Percentiles rank a stretch among this genome's conserved stretches.
Conservation (phyloP, 2,113 vertebrate species). For the Gallinago media region DNA sequence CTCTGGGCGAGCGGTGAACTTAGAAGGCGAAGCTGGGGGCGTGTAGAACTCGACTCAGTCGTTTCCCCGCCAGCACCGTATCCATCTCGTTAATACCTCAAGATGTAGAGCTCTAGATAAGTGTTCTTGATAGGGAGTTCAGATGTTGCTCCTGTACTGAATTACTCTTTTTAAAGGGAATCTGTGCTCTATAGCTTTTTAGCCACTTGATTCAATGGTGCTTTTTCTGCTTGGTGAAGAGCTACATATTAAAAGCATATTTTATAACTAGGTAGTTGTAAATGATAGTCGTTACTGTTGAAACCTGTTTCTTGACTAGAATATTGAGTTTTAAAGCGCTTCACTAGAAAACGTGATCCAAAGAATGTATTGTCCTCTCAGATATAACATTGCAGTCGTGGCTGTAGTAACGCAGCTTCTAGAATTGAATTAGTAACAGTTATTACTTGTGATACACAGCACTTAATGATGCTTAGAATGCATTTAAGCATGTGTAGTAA, state of each 20-base stretch:
- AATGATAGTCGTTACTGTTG: background rate
- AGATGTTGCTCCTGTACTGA: background rate
- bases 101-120: background rate
- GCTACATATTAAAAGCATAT: rapidly evolving
- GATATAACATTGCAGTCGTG: rapidly evolving
- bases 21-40: background rate
- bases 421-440: background rate
- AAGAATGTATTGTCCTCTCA: rapidly evolving
- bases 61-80: background rate
- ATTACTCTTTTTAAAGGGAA: background rate
- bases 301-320: background rate
- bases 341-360: rapidly evolving
- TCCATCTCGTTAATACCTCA: background rate
- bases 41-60: rapidly evolving
- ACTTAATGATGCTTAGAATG: background rate
- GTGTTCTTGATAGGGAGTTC: rapidly evolving
- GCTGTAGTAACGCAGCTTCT: background rate
- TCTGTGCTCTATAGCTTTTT: background rate
- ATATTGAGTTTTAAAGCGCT: background rate
- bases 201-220: background rate
- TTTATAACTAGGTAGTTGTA: background rate
- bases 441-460: rapidly evolving
- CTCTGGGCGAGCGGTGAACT: background rate
- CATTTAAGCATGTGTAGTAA: rapidly evolving
- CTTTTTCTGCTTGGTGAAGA: background rate